Conservation (phyloP, 2,888 invertebrate genomes). For the Phymatocera aterrima region DNA sequence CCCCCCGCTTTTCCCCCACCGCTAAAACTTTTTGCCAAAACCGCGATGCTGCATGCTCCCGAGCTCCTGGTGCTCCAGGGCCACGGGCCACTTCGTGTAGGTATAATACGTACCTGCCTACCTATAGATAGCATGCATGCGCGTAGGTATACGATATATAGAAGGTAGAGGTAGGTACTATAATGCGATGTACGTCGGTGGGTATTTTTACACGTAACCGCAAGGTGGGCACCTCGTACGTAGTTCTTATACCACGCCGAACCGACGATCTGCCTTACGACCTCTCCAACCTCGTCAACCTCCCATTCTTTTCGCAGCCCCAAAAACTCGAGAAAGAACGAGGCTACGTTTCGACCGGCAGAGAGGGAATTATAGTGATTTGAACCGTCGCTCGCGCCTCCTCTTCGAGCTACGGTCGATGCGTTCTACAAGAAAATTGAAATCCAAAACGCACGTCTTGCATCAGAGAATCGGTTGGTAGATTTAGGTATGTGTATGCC, state of each 20-base stretch:
- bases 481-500: too few relatives aligned
- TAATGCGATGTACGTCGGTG: too few relatives aligned
- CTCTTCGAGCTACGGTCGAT: too few relatives aligned
- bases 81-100: neutral
- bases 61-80: neutral
- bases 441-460: too few relatives aligned
- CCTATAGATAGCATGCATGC: too few relatives aligned
- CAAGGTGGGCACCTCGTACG: too few relatives aligned
- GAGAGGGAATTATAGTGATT: slow-evolving; percentile 5
- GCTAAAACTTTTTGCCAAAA: neutral
- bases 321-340: neutral
- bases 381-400: too few relatives aligned
- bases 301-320: neutral
- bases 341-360: neutral
- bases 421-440: too few relatives aligned
- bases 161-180: neutral
- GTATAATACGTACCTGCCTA: neutral
- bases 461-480: too few relatives aligned
- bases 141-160: neutral
- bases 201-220: neutral
- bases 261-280: slow-evolving; percentile 2
- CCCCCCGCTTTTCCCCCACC: slow-evolving; percentile 4
- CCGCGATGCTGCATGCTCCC: neutral
- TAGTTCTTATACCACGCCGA: neutral
- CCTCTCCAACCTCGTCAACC: slow-evolving; percentile 31